These are phyloP conservation scores for Drosophila pseudotakahashii DNA, from an alignment of 2,888 invertebrate species.

Conservation along the genomic window DNA sequence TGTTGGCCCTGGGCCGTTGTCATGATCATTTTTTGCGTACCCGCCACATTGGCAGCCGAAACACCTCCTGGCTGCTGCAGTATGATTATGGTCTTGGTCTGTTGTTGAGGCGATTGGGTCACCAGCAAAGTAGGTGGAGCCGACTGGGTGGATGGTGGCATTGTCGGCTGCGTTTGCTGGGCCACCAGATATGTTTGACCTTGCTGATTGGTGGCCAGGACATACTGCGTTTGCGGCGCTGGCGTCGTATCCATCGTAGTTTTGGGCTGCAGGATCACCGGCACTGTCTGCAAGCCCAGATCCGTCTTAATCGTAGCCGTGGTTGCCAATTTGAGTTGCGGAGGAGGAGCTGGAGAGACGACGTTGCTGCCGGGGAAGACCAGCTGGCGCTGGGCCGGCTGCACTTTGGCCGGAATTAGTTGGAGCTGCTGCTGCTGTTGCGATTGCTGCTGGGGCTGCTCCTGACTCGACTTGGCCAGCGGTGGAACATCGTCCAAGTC, in stretches of 20 bases:
- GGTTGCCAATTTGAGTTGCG: conserved; percentile 75
- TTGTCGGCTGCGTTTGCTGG: conserved; percentile 85
- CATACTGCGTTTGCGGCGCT: conserved; percentile 84
- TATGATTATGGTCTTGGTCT: conserved; percentile 89
- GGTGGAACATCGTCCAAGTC: conserved; percentile 85
- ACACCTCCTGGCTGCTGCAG: conserved; percentile 86
- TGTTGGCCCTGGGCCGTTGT: conserved; percentile 88
- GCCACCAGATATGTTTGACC: conserved; percentile 88
- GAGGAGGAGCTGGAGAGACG: conserved; percentile 32
- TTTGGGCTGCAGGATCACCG: conserved; percentile 82
- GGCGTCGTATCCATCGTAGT: conserved; percentile 76
- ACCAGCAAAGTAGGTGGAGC: conserved; percentile 86
- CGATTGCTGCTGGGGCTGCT: conserved; percentile 54
- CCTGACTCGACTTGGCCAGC: conserved; percentile 58
- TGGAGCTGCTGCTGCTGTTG: conserved; percentile 78
- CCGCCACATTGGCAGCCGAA: conserved; percentile 59
- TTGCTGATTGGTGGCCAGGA: conserved; percentile 84
- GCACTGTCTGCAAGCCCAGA: conserved; percentile 83
- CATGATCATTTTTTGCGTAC: conserved; percentile 86
- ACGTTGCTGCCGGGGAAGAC: conserved; percentile 71
- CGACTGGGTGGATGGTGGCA: conserved; percentile 85
- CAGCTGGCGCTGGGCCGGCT: conserved; percentile 81
- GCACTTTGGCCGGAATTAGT: conserved; percentile 74
- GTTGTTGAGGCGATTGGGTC: conserved; percentile 89
- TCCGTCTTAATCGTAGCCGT: conserved; percentile 84